Base-by-base conservation (phyloP, 2,888 invertebrate genomes). In the Conops quadrifasciatus region DNA sequence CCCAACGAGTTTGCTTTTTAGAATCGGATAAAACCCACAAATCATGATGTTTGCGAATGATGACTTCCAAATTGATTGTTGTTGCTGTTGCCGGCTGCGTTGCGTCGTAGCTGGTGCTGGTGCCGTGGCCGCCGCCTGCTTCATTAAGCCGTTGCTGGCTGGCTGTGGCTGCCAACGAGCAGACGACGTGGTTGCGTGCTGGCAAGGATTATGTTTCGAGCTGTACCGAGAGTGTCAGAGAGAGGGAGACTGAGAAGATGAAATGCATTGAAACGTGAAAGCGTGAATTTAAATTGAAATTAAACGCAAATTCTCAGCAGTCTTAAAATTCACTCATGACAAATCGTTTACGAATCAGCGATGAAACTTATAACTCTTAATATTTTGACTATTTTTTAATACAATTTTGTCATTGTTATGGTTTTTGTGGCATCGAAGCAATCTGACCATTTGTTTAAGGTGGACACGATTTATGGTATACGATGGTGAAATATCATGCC, bases 21-120 rank as follows among this genome's bases (percentile, higher is more conserved):
- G 36, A 75, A 77, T 73, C 75, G 72, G 74, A 70, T 75, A 72
- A 75, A 71, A 75, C 65, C 30, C 60, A 67, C 66, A 72, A 75
- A 73, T 74, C 71, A 71, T 36, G 36, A 36, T 62, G 73, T 66
- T 73, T 71, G 60, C 60, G 70, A 64, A 67, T 71, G 71, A 72
- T 74, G 74, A 70, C 71, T 66, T 72, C 70, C 45, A 62, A 65
- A 67, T 36, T 36, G 36, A 36, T 64, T 71, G 24, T 47, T 68
- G 60, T 67, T 74, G 67, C 64, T 74, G 64, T 70, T 67, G 47
- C 67, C 72, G 30, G 60, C 64, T 66, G 30, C 30, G 26, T 68
- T n/a, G 11, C 47, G 53, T 28, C 67, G 21, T 58, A 63, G 28
- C 30, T 43, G 71, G n/a, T 51, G 64, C 26, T 58, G 47, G 51